These are phyloP conservation scores for Cheilosia urbana DNA, from an alignment of 2,888 invertebrate genomes.

Conservation along the genomic window DNA sequence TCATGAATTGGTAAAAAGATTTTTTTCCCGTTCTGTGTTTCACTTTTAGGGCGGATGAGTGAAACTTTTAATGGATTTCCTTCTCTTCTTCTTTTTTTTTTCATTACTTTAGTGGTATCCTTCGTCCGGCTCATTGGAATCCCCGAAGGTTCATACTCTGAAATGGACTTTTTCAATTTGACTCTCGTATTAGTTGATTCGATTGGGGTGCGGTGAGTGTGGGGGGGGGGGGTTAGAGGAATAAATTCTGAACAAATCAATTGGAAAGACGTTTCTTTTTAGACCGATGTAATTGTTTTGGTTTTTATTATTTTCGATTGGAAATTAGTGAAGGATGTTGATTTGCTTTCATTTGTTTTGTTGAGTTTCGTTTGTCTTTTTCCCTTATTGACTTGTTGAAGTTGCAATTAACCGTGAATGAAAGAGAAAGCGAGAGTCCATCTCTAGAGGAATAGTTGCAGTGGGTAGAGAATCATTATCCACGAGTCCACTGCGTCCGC, in stretches of 20 bases:
- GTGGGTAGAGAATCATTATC: not conserved
- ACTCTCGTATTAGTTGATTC: slow-evolving; percentile 46
- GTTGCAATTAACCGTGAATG: slow-evolving; percentile 69
- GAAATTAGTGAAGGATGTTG: slow-evolving; percentile 68
- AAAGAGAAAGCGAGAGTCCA: slow-evolving; percentile 54
- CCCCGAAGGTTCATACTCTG: slow-evolving; percentile 46
- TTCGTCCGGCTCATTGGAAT: slow-evolving; percentile 56
- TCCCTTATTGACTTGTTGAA: slow-evolving; percentile 62
- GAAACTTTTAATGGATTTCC: slow-evolving; percentile 74
- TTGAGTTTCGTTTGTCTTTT: not conserved
- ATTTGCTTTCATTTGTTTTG: slow-evolving; percentile 40
- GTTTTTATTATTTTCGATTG: slow-evolving; percentile 68
- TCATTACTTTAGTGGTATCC: slow-evolving; percentile 62
- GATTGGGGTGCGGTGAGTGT: too few species aligned
- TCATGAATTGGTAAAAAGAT: slow-evolving; percentile 66
- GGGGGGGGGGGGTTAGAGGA: not conserved
- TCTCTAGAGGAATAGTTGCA: slow-evolving; percentile 5
- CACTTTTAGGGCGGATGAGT: slow-evolving; percentile 53
- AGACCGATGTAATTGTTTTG: slow-evolving; percentile 67
- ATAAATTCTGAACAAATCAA: slow-evolving; percentile 65
- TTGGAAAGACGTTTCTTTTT: slow-evolving; percentile 64
- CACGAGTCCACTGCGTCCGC: slow-evolving; percentile 11
- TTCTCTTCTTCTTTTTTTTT: slow-evolving; percentile 47
- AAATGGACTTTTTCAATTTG: slow-evolving; percentile 73
- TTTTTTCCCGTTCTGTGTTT: slow-evolving; percentile 28